Conservation (phyloP, 2,888 invertebrate species). For the Sycophila texana region DNA sequence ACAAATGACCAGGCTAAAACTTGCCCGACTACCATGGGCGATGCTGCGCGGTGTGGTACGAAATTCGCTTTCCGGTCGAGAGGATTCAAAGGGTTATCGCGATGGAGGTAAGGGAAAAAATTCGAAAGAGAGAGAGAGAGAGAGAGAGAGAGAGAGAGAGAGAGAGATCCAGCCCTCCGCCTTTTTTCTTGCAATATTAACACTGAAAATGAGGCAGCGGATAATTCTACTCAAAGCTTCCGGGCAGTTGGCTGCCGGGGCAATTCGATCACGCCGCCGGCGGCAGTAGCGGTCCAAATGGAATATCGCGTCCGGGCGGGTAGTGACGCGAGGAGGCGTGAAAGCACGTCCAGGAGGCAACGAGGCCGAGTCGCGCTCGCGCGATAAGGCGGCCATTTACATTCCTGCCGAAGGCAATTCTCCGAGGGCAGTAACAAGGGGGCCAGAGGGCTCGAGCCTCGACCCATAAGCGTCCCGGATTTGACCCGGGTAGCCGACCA, state of each 20-base stretch:
- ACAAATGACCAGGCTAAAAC: slow-evolving; percentile 38
- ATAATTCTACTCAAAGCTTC: slow-evolving; percentile 49
- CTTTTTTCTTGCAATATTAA: slow-evolving; percentile 48
- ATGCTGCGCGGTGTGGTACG: neutral
- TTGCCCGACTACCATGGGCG: neutral
- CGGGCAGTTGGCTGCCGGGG: slow-evolving; percentile 61
- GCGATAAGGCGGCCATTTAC: slow-evolving; percentile 70
- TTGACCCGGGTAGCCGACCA: neutral
- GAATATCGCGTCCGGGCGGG: slow-evolving; percentile 58
- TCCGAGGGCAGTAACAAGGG: slow-evolving; percentile 65
- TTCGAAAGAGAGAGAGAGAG: neutral
- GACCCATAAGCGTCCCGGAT: slow-evolving; percentile 39
- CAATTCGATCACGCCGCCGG: slow-evolving; percentile 60
- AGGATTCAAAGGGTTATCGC: slow-evolving; percentile 45
- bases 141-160: no score
- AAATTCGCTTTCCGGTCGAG: slow-evolving; percentile 32
- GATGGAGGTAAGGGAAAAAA: slow-evolving; percentile 9
- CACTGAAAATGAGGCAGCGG: slow-evolving; percentile 51
- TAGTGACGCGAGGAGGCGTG: slow-evolving; percentile 49
- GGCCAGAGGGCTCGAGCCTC: slow-evolving; percentile 45
- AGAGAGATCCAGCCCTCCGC: slow-evolving; percentile 19
- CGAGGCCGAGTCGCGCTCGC: slow-evolving; percentile 51
- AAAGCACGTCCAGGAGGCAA: slow-evolving; percentile 56
- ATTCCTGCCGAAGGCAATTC: slow-evolving; percentile 68
- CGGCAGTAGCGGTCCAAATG: slow-evolving; percentile 58